Conservation (phyloP, 2,113 vertebrate species). For the Dunckerocampus dactyliophorus region DNA sequence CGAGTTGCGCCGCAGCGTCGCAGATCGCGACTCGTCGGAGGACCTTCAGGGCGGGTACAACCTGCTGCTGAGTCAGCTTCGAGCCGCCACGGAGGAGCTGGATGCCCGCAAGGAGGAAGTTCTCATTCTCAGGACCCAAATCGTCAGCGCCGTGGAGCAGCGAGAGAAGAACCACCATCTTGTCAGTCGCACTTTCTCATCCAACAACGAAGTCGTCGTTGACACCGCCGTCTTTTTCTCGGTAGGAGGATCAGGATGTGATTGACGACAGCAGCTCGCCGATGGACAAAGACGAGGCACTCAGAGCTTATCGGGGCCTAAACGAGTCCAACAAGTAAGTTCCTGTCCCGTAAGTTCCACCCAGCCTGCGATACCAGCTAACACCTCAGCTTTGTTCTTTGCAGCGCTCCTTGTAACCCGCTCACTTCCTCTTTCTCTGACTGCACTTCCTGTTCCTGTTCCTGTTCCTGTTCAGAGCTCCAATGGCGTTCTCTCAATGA, state of each 20-base stretch:
- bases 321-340: constrained; percentile 84
- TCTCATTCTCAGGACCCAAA: constrained; percentile 86
- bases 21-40: constrained; percentile 56
- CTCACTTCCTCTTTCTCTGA: not conserved
- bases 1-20: constrained; percentile 79
- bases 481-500: constrained; percentile 89
- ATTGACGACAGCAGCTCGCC: constrained; percentile 76
- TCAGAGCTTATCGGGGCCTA: constrained; percentile 77
- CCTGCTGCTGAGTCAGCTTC: constrained; percentile 86
- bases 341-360: not conserved
- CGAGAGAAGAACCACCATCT: constrained; percentile 48
- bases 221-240: not conserved
- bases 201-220: too few species aligned
- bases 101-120: constrained; percentile 96
- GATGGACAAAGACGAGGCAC: constrained; percentile 74
- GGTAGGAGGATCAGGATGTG: constrained; percentile 17
- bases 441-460: not conserved
- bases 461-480: not conserved
- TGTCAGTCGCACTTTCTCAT: constrained; percentile 46
- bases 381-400: not conserved
- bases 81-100: constrained; percentile 83
- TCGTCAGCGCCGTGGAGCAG: constrained; percentile 77
- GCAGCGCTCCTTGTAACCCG: not conserved
- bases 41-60: constrained; percentile 77
- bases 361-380: too few species aligned